Percentiles rank a stretch among this genome's conserved stretches.
Conservation (phyloP, 30 jellyfish, hydroid and myxozoan genomes). For the Aurelia sp. region DNA sequence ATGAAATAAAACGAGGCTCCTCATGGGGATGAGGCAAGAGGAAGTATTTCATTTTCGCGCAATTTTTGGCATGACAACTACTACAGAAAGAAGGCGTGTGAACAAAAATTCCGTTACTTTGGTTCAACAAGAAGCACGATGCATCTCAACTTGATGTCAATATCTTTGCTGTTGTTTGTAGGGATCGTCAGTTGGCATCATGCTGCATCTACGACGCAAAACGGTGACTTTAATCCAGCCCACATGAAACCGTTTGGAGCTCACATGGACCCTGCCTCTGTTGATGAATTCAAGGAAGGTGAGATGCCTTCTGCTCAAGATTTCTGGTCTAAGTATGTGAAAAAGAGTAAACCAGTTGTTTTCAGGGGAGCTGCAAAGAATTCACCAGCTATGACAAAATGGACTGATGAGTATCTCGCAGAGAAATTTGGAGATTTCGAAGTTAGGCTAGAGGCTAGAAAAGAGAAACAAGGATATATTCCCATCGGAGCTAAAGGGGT, state of each 20-base stretch:
- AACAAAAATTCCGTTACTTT: too few species aligned
- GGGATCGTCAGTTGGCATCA: neutral
- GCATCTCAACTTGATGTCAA: too few species aligned
- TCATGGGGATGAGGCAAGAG: too few species aligned
- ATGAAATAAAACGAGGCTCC: too few species aligned
- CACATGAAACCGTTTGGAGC: constrained; percentile 92
- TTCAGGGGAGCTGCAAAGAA: constrained; percentile 77
- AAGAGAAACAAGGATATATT: constrained; percentile 71
- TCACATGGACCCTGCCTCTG: constrained; percentile 69
- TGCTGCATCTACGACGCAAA: neutral
- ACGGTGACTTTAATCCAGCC: constrained; percentile 28
- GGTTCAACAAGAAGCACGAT: too few species aligned
- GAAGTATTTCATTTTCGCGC: too few species aligned
- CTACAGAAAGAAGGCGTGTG: too few species aligned
- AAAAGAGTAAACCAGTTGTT: constrained; percentile 73
- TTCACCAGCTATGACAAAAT: constrained; percentile 68
- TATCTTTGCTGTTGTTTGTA: neutral
- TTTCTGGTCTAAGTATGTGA: constrained; percentile 69
- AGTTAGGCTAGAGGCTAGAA: constrained; percentile 80
- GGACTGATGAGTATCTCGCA: constrained; percentile 86
- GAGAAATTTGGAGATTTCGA: constrained; percentile 67
- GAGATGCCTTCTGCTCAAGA: constrained; percentile 67
- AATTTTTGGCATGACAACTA: too few species aligned
- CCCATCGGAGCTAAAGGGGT: constrained; percentile 81
- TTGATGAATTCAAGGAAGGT: constrained; percentile 74